Percentiles rank a stretch among this genome's conserved stretches.
Evolutionary conservation across 2,888 invertebrate genomes (phyloP).

Genomic region (Synergus japonicus): DNA sequence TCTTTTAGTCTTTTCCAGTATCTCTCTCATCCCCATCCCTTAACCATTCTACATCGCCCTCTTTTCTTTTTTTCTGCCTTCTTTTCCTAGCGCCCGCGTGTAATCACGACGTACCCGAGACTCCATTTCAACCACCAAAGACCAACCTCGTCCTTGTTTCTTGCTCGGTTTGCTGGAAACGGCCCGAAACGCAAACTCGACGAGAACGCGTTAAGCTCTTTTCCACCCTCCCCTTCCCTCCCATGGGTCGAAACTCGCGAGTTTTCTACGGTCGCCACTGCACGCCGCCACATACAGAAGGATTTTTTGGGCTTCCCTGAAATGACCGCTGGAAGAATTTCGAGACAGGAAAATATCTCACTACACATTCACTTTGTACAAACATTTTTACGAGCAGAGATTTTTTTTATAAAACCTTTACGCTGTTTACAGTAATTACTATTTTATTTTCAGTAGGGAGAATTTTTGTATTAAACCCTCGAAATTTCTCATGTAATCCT

Average conservation of each 20-base stretch:
- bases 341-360: conserved; percentile 18
- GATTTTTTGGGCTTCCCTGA: conserved; percentile 55
- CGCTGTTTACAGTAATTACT: neutral
- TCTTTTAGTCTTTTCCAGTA: conserved; percentile 45
- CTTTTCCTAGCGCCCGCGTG: conserved; percentile 43
- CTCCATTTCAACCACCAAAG: conserved; percentile 54
- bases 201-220: conserved; percentile 44
- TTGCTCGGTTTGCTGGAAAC: conserved; percentile 54
- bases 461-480: too few relatives aligned
- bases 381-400: neutral
- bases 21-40: conserved; percentile 37
- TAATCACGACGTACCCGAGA: conserved; percentile 58
- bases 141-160: conserved; percentile 54
- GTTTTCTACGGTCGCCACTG: conserved; percentile 45
- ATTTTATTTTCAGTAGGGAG: neutral
- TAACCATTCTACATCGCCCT: conserved; percentile 55
- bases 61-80: conserved; percentile 49
- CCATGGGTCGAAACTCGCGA: conserved; percentile 42
- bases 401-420: neutral
- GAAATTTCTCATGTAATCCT: too few relatives aligned
- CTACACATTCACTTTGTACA: neutral
- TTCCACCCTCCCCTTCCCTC: conserved; percentile 43
- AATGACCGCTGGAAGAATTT: conserved; percentile 53
- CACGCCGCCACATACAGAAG: conserved; percentile 40
- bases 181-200: conserved; percentile 46